Evolutionary conservation across 2,797 vertebrate species (phyloP).

Genomic region (Mico argentatus): DNA sequence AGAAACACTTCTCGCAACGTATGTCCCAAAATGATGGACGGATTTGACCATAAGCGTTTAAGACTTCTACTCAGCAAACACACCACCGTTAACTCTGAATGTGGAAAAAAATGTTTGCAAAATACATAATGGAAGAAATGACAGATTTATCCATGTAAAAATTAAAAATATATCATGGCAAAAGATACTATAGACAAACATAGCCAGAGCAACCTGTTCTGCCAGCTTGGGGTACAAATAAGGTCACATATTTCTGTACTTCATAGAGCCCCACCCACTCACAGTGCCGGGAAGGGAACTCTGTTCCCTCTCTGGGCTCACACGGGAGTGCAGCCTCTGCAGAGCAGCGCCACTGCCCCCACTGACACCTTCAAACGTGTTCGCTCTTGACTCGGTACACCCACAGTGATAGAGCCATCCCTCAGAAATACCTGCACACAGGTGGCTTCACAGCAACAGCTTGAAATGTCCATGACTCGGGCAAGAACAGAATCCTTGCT

Average conservation of each 20-base stretch:
- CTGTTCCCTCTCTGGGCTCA: too few relatives aligned
- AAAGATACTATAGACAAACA: not conserved
- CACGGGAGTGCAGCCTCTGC: not conserved
- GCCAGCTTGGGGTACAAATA: not conserved
- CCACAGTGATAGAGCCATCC: accelerated
- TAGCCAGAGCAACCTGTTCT: not conserved
- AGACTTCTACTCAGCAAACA: not conserved
- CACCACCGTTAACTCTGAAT: not conserved
- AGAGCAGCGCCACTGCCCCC: not conserved
- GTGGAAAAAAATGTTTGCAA: not conserved
- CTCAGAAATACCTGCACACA: too few relatives aligned
- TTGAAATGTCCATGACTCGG: accelerated
- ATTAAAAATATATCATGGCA: not conserved
- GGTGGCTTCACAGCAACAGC: not conserved
- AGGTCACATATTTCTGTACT: accelerated
- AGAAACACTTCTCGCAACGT: accelerated
- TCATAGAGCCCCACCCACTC: accelerated
- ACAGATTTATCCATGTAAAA: not conserved
- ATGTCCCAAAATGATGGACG: accelerated
- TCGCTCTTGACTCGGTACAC: accelerated
- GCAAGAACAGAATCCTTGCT: accelerated
- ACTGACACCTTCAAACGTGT: accelerated
- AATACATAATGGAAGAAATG: not conserved
- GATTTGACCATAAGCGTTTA: accelerated
- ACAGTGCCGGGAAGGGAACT: accelerated